Conservation (phyloP, 2,888 invertebrate genomes). For the Troides oblongomaculatus region DNA sequence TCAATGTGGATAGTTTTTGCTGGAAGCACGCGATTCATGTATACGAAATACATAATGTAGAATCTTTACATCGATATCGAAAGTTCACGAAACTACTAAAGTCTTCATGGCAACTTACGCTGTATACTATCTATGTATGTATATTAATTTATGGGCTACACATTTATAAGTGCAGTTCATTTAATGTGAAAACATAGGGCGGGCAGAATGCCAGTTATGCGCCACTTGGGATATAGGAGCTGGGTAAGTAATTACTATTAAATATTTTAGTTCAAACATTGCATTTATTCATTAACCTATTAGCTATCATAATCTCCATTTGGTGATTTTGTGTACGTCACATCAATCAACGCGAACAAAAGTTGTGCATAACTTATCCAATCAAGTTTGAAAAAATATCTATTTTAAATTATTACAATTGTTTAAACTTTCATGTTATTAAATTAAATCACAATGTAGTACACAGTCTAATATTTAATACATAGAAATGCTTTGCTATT, state of each 20-base stretch:
- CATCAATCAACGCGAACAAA: no score
- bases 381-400: neutral
- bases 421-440: neutral
- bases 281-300: neutral
- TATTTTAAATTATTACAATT: neutral
- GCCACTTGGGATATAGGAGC: conserved; percentile 20
- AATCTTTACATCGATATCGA: conserved; percentile 40
- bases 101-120: conserved; percentile 31
- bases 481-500: conserved; percentile 37
- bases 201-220: conserved; percentile 18
- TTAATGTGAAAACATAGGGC: conserved; percentile 27
- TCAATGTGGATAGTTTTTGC: conserved; percentile 63
- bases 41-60: conserved; percentile 1
- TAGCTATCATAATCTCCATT: no score
- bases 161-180: conserved; percentile 22
- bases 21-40: conserved; percentile 66
- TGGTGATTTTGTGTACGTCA: no score
- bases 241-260: neutral
- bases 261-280: neutral
- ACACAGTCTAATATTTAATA: neutral
- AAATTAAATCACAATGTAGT: neutral
- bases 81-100: conserved; percentile 38
- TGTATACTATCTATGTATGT: conserved; percentile 14
- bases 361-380: no score
- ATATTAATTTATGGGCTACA: conserved; percentile 13